Evolutionary conservation across 2,797 vertebrate species (phyloP).

Genomic region (Holocentrus rufus): DNA sequence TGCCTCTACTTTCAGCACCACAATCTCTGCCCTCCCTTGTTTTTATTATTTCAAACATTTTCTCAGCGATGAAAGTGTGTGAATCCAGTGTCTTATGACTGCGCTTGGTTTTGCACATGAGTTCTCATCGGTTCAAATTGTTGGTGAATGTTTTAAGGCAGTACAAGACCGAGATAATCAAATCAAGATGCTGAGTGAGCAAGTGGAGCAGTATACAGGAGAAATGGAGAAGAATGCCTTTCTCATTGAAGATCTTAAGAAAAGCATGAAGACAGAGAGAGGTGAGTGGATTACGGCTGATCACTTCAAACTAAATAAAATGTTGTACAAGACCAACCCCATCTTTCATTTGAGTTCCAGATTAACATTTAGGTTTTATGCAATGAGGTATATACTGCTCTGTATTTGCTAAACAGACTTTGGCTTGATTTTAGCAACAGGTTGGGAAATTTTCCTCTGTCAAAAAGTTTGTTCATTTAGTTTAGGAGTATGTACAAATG

Average conservation of each 20-base stretch:
- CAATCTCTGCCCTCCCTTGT: conserved; percentile 25
- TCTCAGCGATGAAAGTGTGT: background rate
- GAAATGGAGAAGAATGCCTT: conserved; percentile 92
- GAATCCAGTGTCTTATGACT: background rate
- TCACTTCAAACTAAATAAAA: no score
- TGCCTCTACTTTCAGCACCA: conserved; percentile 18
- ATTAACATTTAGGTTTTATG: no score
- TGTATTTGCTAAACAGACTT: no score
- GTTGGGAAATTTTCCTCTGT: no score
- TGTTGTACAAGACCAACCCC: no score
- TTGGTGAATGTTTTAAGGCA: conserved; percentile 75
- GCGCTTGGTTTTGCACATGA: background rate
- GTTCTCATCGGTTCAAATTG: conserved; percentile 29
- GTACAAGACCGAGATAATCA: conserved; percentile 92
- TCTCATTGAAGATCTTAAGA: conserved; percentile 89
- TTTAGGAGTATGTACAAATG: no score
- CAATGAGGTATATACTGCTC: no score
- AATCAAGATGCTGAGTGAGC: conserved; percentile 90
- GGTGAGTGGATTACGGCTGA: conserved; percentile 72
- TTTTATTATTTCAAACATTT: conserved; percentile 40
- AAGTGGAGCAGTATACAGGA: conserved; percentile 90
- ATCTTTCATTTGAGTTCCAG: no score
- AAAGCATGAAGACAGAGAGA: conserved; percentile 84
- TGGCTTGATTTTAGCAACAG: no score
- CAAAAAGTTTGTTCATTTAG: no score